phyloP scores from a whole-genome alignment of 2,888 invertebrate species.

The Nomada lathburiana region DNA sequence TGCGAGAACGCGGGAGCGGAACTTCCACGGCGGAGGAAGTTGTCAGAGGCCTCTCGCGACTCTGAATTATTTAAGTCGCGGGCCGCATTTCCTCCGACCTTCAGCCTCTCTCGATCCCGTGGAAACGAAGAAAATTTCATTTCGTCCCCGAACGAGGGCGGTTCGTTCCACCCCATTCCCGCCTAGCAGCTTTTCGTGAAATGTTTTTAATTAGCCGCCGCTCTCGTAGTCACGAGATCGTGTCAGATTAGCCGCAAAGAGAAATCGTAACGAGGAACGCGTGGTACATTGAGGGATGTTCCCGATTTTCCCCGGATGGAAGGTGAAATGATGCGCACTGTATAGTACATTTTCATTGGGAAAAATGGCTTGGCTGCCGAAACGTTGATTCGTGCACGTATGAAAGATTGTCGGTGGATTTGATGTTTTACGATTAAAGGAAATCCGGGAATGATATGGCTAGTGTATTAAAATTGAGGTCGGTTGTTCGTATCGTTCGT shows the following conservation, averaged over 20 bases:
- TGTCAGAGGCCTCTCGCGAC: conserved; percentile 63
- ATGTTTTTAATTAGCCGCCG: conserved; percentile 59
- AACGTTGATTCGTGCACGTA: background rate
- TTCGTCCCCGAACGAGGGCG: conserved; percentile 49
- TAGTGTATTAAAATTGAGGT: background rate
- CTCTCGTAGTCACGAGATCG: background rate
- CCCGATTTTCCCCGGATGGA: background rate
- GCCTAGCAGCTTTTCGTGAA: conserved; percentile 14
- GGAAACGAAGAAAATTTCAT: conserved; percentile 67
- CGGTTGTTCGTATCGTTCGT: too few relatives aligned
- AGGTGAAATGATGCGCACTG: too few relatives aligned
- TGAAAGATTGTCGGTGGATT: background rate
- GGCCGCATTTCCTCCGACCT: conserved; percentile 61
- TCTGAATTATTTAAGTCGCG: conserved; percentile 79
- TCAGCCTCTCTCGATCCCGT: conserved; percentile 14
- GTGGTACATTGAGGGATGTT: background rate
- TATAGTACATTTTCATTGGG: background rate
- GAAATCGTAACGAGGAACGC: conserved; percentile 20
- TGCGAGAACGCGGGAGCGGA: conserved; percentile 64
- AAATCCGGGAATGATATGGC: background rate
- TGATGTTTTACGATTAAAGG: background rate
- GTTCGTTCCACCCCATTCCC: conserved; percentile 31
- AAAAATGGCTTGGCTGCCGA: background rate
- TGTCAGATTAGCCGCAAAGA: conserved; percentile 11
- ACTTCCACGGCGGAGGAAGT: conserved; percentile 60